phyloP scores from a whole-genome alignment of 2,797 vertebrate species.

The Liasis olivaceus region DNA sequence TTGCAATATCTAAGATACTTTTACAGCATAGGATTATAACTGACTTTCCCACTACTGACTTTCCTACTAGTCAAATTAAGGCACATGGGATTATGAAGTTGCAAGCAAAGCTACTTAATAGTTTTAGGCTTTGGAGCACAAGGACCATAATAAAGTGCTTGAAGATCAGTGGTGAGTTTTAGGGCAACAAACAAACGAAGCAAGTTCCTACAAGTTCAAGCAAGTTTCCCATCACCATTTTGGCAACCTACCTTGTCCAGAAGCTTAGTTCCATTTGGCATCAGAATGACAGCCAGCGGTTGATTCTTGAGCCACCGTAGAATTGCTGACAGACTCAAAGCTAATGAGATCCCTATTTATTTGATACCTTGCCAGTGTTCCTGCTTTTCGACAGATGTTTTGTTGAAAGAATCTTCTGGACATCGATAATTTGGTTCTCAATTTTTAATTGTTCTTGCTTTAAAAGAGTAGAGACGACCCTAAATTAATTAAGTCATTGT shows the following conservation, averaged over 20 bases:
- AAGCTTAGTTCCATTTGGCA: not conserved
- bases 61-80: not conserved
- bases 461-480: not conserved
- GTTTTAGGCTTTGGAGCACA: not conserved
- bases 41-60: not conserved
- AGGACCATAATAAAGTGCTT: not conserved
- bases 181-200: not conserved
- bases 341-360: not conserved
- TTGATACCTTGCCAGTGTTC: not conserved
- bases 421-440: not conserved
- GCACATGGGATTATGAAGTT: not conserved
- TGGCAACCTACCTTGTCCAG: not conserved
- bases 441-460: not conserved
- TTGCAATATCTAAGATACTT: not conserved
- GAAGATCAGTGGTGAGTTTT: not conserved
- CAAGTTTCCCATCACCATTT: not conserved
- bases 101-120: not conserved
- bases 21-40: rapidly evolving
- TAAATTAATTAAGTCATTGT: not conserved
- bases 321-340: not conserved
- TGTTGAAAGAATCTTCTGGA: not conserved
- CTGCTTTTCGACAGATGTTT: not conserved
- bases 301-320: not conserved
- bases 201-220: not conserved
- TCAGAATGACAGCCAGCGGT: not conserved